Base-by-base conservation (phyloP, 2,888 invertebrate genomes). In the Phasia obesa region DNA sequence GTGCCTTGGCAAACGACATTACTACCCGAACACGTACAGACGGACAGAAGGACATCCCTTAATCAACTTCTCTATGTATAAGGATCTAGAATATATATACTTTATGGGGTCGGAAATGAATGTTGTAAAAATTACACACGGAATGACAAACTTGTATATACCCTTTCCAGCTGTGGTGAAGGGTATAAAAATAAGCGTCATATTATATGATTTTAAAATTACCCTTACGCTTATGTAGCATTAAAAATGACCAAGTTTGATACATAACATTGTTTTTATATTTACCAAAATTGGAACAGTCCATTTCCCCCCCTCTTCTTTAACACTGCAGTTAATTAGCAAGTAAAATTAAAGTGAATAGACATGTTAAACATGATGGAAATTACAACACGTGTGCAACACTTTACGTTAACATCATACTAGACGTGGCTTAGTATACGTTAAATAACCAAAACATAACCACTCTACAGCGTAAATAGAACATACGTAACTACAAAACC, bases 271-370 rank as follows among this genome's bases (percentile, higher is more conserved):
- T 25, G 4, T n/a, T 38, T 4, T 4, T n/a, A 42, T 15, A 60
- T 42, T 27, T 53, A 47, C 49, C 27, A 77, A 69, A 59, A 51
- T 31, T 4, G 17, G 49, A 49, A 4, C n/a, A 4, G 57, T 35
- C 17, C 35, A 27, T 2, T 71, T 49, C 42, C 42, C 1, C 23
- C 0, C 15, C 17, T n/a, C 42, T 62, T 42, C 27, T n/a, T 55
- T 35, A 15, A 2, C 31, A 27, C 47, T 69, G 69, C 53, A 80
- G 69, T 74, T 74, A 74, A 74, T 80, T 47, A 80, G 69, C 62
- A 74, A 74, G 69, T 62, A 80, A 67, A 44, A 53, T 21, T 53
- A 47, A 17, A 57, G 35, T 65, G 13, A 17, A 64, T 65, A 27
- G 59, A 60, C 49, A 69, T 69, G 60, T 38, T 23, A 47, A 51